These are phyloP conservation scores for Perizoma flavofasciatum DNA, from an alignment of 2,888 invertebrate genomes.

Conservation along the genomic window DNA sequence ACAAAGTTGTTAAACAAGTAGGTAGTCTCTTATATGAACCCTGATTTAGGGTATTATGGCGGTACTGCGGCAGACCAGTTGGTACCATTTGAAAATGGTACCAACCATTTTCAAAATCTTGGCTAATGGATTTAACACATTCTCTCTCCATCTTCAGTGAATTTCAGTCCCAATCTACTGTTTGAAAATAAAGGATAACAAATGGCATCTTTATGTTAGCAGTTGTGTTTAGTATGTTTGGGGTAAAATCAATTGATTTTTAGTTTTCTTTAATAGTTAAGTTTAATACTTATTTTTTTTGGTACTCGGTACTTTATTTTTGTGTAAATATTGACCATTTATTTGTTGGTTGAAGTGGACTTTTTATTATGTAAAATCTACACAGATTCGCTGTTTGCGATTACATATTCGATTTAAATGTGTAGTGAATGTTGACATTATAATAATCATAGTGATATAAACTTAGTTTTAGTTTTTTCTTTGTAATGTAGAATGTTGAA, in stretches of 20 bases:
- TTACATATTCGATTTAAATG: not conserved
- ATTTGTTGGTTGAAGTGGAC: constrained; percentile 8
- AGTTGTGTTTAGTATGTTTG: constrained; percentile 5
- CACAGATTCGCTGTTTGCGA: not conserved
- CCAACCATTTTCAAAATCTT: no score
- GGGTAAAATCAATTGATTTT: constrained; percentile 10
- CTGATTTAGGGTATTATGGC: no score
- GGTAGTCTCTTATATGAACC: no score
- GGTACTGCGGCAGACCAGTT: no score
- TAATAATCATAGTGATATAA: constrained; percentile 6
- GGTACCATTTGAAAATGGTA: no score
- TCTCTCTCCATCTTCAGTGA: no score
- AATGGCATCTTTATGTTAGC: not conserved
- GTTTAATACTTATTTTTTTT: not conserved
- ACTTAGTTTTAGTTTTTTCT: not conserved
- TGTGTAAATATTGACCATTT: constrained; percentile 13
- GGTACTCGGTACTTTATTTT: constrained; percentile 8
- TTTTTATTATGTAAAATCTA: constrained; percentile 1
- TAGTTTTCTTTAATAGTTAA: not conserved
- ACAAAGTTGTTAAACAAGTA: no score
- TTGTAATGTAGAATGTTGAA: constrained; percentile 13
- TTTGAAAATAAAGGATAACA: not conserved
- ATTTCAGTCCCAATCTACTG: not conserved
- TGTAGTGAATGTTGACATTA: constrained; percentile 17
- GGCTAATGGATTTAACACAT: no score